These are phyloP conservation scores for Eulemur rufifrons DNA, from an alignment of 2,113 vertebrate species.

Conservation along the genomic window DNA sequence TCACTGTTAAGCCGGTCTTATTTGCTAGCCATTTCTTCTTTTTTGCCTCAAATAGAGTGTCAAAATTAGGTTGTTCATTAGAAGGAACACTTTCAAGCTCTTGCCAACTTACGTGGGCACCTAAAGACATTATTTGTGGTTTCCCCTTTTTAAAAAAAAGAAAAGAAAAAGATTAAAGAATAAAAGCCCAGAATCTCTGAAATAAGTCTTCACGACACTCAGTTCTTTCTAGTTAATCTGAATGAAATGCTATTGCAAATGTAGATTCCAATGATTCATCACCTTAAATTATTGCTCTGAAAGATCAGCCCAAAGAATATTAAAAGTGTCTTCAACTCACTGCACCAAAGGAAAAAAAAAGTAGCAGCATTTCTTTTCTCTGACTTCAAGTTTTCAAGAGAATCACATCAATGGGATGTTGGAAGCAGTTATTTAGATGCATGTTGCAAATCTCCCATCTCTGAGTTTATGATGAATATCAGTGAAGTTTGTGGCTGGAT, in stretches of 20 bases:
- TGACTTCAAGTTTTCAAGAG: background rate
- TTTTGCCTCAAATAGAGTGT: background rate
- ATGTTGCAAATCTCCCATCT: conserved; percentile 45
- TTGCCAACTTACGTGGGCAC: background rate
- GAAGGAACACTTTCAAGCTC: background rate
- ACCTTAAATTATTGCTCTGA: conserved; percentile 30
- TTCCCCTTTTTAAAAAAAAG: background rate
- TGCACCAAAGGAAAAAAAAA: background rate
- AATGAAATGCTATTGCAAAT: background rate
- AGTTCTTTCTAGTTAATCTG: background rate
- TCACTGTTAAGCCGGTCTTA: background rate
- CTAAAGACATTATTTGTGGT: background rate
- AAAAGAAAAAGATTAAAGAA: background rate
- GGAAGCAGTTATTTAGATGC: conserved; percentile 54
- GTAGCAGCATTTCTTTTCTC: background rate
- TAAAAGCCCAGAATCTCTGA: background rate
- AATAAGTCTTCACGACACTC: background rate
- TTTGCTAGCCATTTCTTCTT: background rate
- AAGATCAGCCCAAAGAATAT: background rate
- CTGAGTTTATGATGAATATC: conserved; percentile 64
- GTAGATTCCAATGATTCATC: background rate
- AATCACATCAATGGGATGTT: background rate
- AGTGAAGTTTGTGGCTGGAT: conserved; percentile 59
- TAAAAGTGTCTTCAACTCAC: background rate
- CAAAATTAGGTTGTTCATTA: background rate